These are phyloP conservation scores for Drosophila stalkeri DNA, from an alignment of 2,888 invertebrate genomes.

Conservation along the genomic window DNA sequence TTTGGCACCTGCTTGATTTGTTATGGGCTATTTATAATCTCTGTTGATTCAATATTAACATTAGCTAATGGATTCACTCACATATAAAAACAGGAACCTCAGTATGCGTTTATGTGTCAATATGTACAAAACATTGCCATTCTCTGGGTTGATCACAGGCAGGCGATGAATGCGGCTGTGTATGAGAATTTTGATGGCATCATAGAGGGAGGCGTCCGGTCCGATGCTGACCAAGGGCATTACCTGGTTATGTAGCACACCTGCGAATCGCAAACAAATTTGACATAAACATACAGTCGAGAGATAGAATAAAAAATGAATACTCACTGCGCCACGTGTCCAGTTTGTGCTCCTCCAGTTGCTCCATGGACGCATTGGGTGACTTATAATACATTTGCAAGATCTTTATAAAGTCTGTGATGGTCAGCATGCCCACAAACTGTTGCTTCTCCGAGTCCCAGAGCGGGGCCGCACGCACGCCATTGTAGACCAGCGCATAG, in stretches of 20 bases:
- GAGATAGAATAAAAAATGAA: background rate
- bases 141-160: constrained; percentile 97
- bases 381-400: constrained; percentile 99
- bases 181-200: constrained; percentile 96
- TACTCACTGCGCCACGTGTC: constrained; percentile 97
- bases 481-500: constrained; percentile 99
- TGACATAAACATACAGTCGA: background rate
- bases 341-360: constrained; percentile 97
- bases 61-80: constrained; percentile 86
- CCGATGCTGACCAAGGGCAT: constrained; percentile 95
- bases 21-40: constrained; percentile 1
- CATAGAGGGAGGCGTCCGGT: constrained; percentile 96
- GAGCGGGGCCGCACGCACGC: constrained; percentile 98
- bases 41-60: background rate
- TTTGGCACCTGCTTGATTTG: background rate
- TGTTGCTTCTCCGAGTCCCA: constrained; percentile 97
- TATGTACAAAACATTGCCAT: constrained; percentile 98
- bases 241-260: constrained; percentile 93
- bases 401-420: constrained; percentile 99
- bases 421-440: constrained; percentile 99
- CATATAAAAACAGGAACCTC: constrained; percentile 98
- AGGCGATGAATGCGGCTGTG: constrained; percentile 98
- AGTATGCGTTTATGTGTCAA: constrained; percentile 99
- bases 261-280: constrained; percentile 84
- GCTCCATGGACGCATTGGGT: constrained; percentile 96